Evolutionary conservation across 2,113 vertebrate genomes (phyloP).

Genomic region (Vidua chalybeata): DNA sequence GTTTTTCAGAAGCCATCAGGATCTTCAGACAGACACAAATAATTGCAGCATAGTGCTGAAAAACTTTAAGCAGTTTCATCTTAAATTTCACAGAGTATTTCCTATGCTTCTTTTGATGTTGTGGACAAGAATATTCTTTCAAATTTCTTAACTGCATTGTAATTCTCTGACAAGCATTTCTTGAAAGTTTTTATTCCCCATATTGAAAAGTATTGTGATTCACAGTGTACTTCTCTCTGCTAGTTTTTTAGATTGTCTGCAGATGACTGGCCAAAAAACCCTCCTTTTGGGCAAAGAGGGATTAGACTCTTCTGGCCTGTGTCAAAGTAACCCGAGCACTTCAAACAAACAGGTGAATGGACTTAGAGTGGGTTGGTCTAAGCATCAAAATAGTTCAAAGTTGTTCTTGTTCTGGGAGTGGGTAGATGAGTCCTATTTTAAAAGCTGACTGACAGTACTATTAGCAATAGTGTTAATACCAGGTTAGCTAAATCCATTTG

Average conservation of each 20-base stretch:
- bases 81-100: background rate
- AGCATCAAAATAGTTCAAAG: constrained; percentile 26
- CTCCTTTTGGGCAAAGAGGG: constrained; percentile 70
- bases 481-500: background rate
- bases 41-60: background rate
- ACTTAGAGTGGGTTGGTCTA: constrained; percentile 5
- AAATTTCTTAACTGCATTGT: background rate
- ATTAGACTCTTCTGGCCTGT: constrained; percentile 60
- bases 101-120: background rate
- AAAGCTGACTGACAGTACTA: background rate
- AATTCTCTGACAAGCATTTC: background rate
- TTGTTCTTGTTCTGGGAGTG: constrained; percentile 17
- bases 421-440: background rate
- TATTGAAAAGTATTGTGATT: background rate
- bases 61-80: background rate
- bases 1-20: background rate
- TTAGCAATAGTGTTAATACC: background rate
- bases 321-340: constrained; percentile 66
- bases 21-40: background rate
- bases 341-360: constrained; percentile 84
- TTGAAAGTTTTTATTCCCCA: background rate
- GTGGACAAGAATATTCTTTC: background rate
- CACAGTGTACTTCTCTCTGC: background rate
- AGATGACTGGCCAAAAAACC: constrained; percentile 69
- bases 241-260: constrained; percentile 80